Conservation (phyloP, 2,113 vertebrate genomes). For the Toxotes jaculatrix region DNA sequence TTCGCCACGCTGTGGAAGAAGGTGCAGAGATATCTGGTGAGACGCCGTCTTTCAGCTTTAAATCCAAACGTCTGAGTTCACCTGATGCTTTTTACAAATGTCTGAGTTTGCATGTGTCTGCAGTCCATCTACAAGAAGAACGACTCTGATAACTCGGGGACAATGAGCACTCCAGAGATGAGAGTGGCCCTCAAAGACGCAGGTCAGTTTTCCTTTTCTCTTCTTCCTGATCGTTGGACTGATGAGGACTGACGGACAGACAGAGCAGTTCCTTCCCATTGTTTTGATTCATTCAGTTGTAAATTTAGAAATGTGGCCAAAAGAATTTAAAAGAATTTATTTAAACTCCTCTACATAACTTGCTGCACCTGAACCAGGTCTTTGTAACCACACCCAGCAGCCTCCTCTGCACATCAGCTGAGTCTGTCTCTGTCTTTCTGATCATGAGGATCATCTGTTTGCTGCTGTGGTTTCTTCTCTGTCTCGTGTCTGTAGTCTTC, state of each 20-base stretch:
- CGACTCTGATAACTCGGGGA: conserved; percentile 76
- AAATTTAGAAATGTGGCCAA: no score
- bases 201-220: conserved; percentile 54
- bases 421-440: no score
- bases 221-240: background rate
- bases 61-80: background rate
- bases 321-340: no score
- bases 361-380: no score
- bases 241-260: no score
- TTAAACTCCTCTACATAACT: no score
- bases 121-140: conserved; percentile 80
- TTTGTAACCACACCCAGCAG: no score
- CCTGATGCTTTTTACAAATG: background rate
- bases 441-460: background rate
- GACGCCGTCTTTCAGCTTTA: conserved; percentile 19
- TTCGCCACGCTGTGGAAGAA: conserved; percentile 93
- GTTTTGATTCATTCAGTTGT: no score
- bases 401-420: no score
- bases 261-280: no score
- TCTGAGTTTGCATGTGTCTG: background rate
- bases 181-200: conserved; percentile 77
- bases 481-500: background rate
- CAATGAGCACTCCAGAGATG: conserved; percentile 83
- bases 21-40: conserved; percentile 91
- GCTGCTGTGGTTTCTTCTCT: background rate